phyloP scores from a whole-genome alignment of 2,113 vertebrate genomes.

The Clarias batrachus region DNA sequence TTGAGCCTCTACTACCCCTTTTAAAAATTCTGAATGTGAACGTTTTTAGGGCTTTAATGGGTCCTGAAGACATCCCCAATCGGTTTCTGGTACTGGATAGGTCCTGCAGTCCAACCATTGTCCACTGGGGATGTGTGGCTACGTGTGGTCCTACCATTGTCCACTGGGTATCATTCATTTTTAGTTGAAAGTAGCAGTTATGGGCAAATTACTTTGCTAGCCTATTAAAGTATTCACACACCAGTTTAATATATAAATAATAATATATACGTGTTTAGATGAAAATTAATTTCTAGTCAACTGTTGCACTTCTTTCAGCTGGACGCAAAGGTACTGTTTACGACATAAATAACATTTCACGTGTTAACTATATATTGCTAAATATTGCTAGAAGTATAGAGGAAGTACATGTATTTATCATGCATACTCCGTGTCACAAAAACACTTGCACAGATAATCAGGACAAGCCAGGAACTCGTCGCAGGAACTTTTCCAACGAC shows the following conservation, averaged over 20 bases:
- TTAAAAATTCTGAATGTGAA: too few species aligned
- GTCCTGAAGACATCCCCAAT: too few species aligned
- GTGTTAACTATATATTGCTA: not conserved
- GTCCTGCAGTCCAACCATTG: too few species aligned
- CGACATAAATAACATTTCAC: not conserved
- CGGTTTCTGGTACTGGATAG: too few species aligned
- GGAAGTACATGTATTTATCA: not conserved
- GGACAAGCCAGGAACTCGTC: not conserved
- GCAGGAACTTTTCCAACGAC: not conserved
- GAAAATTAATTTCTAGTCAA: not conserved
- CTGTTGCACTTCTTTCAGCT: not conserved
- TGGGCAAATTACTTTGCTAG: not conserved
- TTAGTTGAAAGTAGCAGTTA: not conserved
- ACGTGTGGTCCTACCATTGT: too few species aligned
- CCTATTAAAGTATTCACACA: not conserved
- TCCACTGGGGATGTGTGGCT: too few species aligned
- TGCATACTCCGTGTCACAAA: not conserved
- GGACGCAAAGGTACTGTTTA: not conserved
- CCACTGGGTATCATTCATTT: not conserved
- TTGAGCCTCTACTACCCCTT: too few species aligned
- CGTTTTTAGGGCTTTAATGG: too few species aligned
- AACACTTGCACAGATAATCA: not conserved
- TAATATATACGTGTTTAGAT: too few species aligned
- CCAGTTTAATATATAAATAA: not conserved
- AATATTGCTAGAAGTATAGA: not conserved